Base-by-base conservation (phyloP, 2,888 invertebrate genomes). In the Lomographa bimaculata region DNA sequence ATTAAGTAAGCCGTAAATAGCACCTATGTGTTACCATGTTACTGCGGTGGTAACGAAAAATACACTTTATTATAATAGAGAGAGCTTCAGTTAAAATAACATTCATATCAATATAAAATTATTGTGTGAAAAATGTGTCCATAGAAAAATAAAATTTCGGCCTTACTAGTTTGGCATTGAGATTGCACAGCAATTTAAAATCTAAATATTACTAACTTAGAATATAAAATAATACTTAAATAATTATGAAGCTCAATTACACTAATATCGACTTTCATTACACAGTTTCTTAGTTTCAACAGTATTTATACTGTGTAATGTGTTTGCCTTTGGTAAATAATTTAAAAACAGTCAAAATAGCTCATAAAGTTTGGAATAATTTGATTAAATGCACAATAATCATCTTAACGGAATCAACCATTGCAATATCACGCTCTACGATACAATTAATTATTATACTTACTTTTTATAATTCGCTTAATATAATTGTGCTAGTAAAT, bases 1-100 rank as follows among this genome's bases (percentile, higher is more conserved):
- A 69, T 77, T 83, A 83, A 82, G 81, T 80, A 84, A 80, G 76
- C 76, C 60, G 26, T 68, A 73, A 63, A 57, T 81, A 84, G 85
- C 84, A 85, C 84, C 85, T 82, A 79, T 72, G 36, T 61, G 60
- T 72, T 66, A 60, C 43, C 43, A 27, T 35, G 27, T 56, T 53
- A 52, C 17, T 32, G 47, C 50, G 45, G 51, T 53, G 54, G 43
- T 55, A 54, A 57, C 50, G 32, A 33, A 52, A 46, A 44, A 35
- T 32, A 23, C 10, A 27, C 4, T 14, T 14, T 29, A 28, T 12
- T 25, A 17, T 16, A 30, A 9, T 23, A 11, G 25, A 28, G 37
- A 43, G 33, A 37, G 33, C 36, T 19, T 17, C 3, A 8, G 33
- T 6, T 21, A 30, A 18, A 20, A 35, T 6, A n/a, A n/a, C 1